Conservation (phyloP, 2,797 vertebrate genomes). For the Falco concolor region DNA sequence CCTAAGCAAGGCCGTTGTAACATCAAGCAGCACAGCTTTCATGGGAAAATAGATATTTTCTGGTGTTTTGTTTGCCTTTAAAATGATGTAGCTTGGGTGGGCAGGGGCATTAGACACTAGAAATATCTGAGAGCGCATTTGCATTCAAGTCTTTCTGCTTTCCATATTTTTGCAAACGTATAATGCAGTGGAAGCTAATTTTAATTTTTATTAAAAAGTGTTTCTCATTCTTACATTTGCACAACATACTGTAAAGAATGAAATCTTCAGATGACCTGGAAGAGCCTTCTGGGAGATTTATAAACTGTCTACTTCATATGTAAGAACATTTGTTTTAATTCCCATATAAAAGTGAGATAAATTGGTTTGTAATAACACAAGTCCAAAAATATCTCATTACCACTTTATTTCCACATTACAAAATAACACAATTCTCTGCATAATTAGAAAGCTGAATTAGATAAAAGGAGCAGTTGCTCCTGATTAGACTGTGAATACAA, state of each 20-base stretch:
- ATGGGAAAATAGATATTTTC: neutral
- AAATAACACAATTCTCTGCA: conserved; percentile 20
- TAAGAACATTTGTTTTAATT: conserved; percentile 54
- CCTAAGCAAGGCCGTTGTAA: neutral
- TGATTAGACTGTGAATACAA: neutral
- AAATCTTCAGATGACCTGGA: conserved; percentile 28
- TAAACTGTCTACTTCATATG: neutral
- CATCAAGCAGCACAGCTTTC: neutral
- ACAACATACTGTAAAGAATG: neutral
- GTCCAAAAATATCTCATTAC: conserved; percentile 32
- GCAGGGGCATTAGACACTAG: neutral
- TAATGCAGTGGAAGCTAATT: neutral
- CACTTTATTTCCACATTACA: conserved; percentile 47
- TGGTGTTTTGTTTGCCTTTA: neutral
- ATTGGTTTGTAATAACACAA: conserved; percentile 39
- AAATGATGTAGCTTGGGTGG: neutral
- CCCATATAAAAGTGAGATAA: conserved; percentile 39
- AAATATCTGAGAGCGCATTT: neutral
- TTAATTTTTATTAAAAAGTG: conserved; percentile 23
- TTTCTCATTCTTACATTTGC: neutral
- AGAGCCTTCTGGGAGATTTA: conserved; percentile 28
- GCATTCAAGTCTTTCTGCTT: neutral
- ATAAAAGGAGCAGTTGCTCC: conserved; percentile 29
- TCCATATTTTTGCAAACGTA: neutral
- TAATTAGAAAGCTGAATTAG: conserved; percentile 18